Conservation (phyloP, 2,797 vertebrate genomes). For the Cossypha polioptera region DNA sequence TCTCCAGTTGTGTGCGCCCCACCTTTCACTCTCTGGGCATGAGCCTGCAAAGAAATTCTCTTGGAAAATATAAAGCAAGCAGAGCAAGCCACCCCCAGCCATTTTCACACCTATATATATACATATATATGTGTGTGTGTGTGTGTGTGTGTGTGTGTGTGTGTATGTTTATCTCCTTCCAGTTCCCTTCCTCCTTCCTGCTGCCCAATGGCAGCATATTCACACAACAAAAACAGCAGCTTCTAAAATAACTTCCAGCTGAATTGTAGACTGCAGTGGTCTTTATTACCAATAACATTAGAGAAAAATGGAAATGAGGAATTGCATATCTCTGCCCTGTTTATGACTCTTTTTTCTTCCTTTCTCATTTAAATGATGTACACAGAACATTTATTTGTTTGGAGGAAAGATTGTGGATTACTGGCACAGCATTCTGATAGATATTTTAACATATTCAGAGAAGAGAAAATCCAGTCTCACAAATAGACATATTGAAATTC, state of each 20-base stretch:
- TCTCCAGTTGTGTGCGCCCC: rapidly evolving
- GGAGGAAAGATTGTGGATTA: not conserved
- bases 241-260: not conserved
- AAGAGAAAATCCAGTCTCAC: not conserved
- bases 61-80: not conserved
- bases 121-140: not conserved
- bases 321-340: not conserved
- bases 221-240: not conserved
- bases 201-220: not conserved
- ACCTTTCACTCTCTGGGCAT: not conserved
- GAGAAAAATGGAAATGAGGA: not conserved
- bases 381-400: not conserved
- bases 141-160: too few species aligned
- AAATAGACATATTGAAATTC: not conserved
- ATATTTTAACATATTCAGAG: not conserved
- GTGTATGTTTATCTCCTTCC: not conserved
- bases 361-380: not conserved
- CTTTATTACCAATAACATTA: not conserved
- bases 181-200: not conserved
- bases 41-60: not conserved
- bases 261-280: not conserved
- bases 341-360: not conserved
- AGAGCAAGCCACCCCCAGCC: not conserved
- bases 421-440: not conserved
- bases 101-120: not conserved